Percentiles rank a stretch among this genome's conserved stretches.
Evolutionary conservation across 2,888 invertebrate species (phyloP).

Genomic region (Nymphalis c-album): DNA sequence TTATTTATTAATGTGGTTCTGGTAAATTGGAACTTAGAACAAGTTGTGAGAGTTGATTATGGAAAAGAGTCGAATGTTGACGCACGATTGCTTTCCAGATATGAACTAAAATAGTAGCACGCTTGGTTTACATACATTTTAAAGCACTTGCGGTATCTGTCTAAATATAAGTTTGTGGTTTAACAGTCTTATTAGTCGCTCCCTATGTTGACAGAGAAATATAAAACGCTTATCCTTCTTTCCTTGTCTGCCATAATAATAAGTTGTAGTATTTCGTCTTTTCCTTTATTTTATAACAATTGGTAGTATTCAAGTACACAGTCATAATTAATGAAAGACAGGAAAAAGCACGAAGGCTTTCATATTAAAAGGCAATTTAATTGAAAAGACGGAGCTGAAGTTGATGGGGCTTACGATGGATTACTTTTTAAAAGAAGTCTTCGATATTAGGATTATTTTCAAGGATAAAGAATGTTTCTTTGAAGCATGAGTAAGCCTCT

Average conservation of each 20-base stretch:
- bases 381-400: slow-evolving; percentile 22
- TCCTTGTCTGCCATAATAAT: neutral
- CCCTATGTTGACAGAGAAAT: too few species aligned
- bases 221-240: too few species aligned
- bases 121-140: too few species aligned
- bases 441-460: slow-evolving; percentile 29
- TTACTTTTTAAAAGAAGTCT: slow-evolving; percentile 16
- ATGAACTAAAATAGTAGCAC: too few species aligned
- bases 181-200: too few species aligned
- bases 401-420: slow-evolving; percentile 20
- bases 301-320: slow-evolving; percentile 1
- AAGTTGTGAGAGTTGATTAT: too few species aligned
- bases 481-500: slow-evolving; percentile 21
- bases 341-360: slow-evolving; percentile 8
- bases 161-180: too few species aligned
- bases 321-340: slow-evolving; percentile 12
- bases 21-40: too few species aligned
- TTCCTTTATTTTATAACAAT: neutral
- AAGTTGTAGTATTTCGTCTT: neutral
- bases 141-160: too few species aligned
- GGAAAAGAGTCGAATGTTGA: too few species aligned
- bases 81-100: too few species aligned
- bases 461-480: slow-evolving; percentile 20
- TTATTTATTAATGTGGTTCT: too few species aligned
- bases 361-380: slow-evolving; percentile 13